phyloP scores from a whole-genome alignment of 2,113 vertebrate genomes.

The Eclectus roratus region DNA sequence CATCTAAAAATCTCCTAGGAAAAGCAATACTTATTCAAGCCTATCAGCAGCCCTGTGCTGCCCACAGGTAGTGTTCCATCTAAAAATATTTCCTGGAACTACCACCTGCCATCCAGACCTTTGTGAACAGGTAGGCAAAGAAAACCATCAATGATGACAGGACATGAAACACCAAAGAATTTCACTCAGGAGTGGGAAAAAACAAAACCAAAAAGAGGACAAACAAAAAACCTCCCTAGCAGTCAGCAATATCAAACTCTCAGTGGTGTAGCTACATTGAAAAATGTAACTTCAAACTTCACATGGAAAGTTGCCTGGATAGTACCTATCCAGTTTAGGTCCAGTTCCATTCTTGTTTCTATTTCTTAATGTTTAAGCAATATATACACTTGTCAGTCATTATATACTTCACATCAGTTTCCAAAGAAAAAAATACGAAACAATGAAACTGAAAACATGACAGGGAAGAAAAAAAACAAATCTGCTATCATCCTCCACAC shows the following conservation, averaged over 20 bases:
- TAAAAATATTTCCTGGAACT: constrained; percentile 29
- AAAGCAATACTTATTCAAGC: constrained; percentile 39
- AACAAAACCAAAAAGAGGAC: background rate
- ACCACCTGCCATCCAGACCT: constrained; percentile 69
- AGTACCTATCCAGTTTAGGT: background rate
- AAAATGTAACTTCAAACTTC: constrained; percentile 7
- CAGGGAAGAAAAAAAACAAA: background rate
- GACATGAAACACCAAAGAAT: constrained; percentile 75
- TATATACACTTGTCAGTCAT: constrained; percentile 64
- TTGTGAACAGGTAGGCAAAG: constrained; percentile 83
- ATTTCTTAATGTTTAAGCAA: constrained; percentile 53
- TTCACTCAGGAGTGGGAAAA: background rate
- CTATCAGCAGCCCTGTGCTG: constrained; percentile 37
- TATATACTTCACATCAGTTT: constrained; percentile 44
- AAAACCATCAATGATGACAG: constrained; percentile 84
- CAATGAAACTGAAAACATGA: constrained; percentile 39
- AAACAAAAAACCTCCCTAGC: background rate
- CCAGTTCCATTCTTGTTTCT: constrained; percentile 17
- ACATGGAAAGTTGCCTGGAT: background rate
- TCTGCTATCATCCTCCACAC: background rate
- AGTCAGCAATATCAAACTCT: constrained; percentile 32
- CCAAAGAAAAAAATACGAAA: constrained; percentile 20
- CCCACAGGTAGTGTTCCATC: constrained; percentile 63
- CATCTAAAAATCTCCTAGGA: constrained; percentile 18
- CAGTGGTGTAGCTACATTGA: constrained; percentile 1